Base-by-base conservation (phyloP, 2,888 invertebrate species). In the Habroteleia sp. region DNA sequence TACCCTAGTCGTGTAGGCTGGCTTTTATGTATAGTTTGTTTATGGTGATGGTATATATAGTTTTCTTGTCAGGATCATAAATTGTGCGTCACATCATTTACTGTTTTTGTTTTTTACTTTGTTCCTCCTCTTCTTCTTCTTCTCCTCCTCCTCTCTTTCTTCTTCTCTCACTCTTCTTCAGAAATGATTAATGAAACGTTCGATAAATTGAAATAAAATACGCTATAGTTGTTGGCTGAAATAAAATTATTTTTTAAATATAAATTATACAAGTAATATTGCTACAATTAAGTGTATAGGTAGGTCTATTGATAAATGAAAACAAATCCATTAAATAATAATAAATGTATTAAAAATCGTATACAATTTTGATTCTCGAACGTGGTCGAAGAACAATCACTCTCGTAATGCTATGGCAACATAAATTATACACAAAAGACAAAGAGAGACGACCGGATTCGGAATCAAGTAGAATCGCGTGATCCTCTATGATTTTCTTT, bases 331-430 rank as follows among this genome's bases (percentile, higher is more conserved):
- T 79, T 86, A 86, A 87, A 86, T 86, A 86, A 86, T 87, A 86
- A 85, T 86, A 86, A 85, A 79, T 87, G 85, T 87, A 87, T 87
- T 87, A 86, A 86, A 87, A 87, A 83, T 87, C 87, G 87, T 87
- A 87, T 87, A 87, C 87, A 87, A 86, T 87, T 86, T 85, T 84
- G 84, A 86, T 85, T 85, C 77, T 85, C 82, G 82, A 79, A 79
- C 79, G 68, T 77, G 80, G 73, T 78, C 77, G 76, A 78, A 77
- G 77, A 78, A 78, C 76, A 77, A 76, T 80, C 81, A 81, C 78
- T 79, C 78, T 79, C 76, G 54, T 76, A 79, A 79, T 80, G 78
- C 81, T 83, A 83, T 84, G 84, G 83, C 84, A 84, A 83, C 83
- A 56, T 81, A 83, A 82, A 83, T 75, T 69, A 54, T 78, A 77